Evolutionary conservation across 2,888 invertebrate genomes (phyloP).

Genomic region (Andrena fulva): DNA sequence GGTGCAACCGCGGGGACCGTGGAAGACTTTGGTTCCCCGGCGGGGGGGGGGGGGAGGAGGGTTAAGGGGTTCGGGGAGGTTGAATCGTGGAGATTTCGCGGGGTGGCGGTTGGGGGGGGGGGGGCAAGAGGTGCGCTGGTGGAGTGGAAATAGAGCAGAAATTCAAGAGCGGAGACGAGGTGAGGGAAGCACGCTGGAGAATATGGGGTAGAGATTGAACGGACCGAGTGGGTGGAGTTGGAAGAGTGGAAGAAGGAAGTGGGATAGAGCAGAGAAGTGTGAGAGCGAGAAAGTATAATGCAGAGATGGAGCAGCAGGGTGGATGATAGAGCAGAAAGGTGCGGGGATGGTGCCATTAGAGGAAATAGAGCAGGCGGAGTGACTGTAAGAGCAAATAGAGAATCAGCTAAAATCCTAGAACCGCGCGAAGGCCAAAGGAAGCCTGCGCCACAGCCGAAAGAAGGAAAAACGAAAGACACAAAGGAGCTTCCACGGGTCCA

Average conservation of each 20-base stretch:
- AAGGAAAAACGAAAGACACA: not conserved
- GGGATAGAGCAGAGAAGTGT: not conserved
- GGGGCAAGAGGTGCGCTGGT: not conserved
- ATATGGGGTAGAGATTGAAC: not conserved
- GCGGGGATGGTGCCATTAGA: not conserved
- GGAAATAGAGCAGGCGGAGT: slow-evolving; percentile 9
- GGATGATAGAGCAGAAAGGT: not conserved
- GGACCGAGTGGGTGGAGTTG: not conserved
- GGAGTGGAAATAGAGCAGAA: slow-evolving; percentile 3
- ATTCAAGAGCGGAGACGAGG: not conserved
- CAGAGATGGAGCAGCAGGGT: not conserved
- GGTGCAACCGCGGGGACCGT: not conserved
- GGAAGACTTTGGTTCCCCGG: not conserved
- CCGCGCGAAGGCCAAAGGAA: not conserved
- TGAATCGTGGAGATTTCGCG: too few species aligned
- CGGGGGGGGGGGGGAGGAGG: not conserved
- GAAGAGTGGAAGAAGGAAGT: not conserved
- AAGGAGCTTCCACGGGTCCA: too few species aligned
- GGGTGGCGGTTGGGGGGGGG: not conserved
- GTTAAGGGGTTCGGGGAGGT: not conserved
- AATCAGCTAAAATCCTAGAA: not conserved
- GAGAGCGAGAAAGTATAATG: not conserved
- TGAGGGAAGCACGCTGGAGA: not conserved
- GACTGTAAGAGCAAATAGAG: too few species aligned
- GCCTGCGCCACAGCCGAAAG: not conserved